Percentiles rank a stretch among this genome's conserved stretches.
phyloP scores from a whole-genome alignment of 2,888 invertebrate species.

The Drosophila formosana region DNA sequence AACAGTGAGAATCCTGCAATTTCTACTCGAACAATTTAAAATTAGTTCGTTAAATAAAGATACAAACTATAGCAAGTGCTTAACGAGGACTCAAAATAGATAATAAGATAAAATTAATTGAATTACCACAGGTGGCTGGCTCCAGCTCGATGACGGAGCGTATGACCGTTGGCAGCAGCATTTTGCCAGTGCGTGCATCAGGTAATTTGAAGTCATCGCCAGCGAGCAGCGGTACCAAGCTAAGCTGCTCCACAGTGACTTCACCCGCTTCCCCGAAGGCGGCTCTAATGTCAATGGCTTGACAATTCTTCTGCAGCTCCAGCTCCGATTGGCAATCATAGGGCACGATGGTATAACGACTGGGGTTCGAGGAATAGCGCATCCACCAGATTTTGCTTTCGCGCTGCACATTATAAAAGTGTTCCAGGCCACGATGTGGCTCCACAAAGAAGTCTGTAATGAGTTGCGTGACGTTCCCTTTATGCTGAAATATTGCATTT shows the following conservation, averaged over 20 bases:
- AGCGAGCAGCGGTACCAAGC: conserved; percentile 74
- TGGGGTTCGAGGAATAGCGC: conserved; percentile 91
- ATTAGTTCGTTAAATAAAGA: no score
- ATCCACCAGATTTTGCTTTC: conserved; percentile 95
- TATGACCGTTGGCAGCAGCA: conserved; percentile 71
- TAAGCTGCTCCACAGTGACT: conserved; percentile 88
- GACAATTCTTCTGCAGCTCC: conserved; percentile 30
- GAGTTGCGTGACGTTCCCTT: conserved; percentile 50
- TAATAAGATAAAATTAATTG: background rate
- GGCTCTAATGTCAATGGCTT: conserved; percentile 88
- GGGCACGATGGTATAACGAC: conserved; percentile 87
- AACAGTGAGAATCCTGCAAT: no score
- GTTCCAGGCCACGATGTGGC: conserved; percentile 86
- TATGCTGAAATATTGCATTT: conserved; percentile 41
- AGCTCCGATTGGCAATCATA: conserved; percentile 77
- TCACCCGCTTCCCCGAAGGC: conserved; percentile 89
- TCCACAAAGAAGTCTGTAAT: conserved; percentile 78
- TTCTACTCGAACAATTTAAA: no score
- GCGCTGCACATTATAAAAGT: conserved; percentile 91
- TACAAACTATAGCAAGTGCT: no score
- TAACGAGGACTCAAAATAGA: no score
- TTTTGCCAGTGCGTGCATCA: conserved; percentile 54
- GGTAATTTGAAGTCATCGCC: conserved; percentile 54
- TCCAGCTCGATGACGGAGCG: conserved; percentile 81
- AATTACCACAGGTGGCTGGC: conserved; percentile 74